Conservation (phyloP, 1,140 invertebrate species). For the Hyphantria cunea region DNA sequence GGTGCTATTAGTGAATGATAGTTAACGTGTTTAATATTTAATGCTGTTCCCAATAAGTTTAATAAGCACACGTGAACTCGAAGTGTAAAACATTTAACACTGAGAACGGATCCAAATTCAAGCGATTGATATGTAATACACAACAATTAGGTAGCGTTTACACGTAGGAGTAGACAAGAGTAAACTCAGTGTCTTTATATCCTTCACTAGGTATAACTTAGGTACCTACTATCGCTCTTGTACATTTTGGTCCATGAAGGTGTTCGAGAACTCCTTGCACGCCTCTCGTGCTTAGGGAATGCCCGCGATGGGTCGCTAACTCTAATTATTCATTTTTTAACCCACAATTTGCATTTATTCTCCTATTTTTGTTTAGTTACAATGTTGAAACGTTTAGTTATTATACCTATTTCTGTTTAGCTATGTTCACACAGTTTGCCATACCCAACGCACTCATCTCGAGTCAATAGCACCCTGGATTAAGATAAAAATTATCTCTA, state of each 20-base stretch:
- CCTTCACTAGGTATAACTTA: conserved; percentile 33
- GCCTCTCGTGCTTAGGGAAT: conserved; percentile 1
- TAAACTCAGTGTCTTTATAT: conserved; percentile 12
- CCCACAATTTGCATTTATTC: too few species aligned
- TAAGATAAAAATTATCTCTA: conserved; percentile 25
- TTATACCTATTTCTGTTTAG: too few species aligned
- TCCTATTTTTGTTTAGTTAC: neutral
- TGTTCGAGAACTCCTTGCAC: conserved; percentile 22
- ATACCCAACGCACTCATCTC: neutral
- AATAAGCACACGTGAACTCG: conserved; percentile 18
- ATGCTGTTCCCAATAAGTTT: conserved; percentile 10
- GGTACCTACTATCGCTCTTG: conserved; percentile 36
- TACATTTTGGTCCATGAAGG: conserved; percentile 47
- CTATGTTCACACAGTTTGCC: too few species aligned
- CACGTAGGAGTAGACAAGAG: conserved; percentile 26
- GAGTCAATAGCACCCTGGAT: conserved; percentile 45
- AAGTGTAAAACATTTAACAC: conserved; percentile 5
- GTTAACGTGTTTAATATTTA: conserved; percentile 20
- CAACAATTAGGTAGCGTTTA: conserved; percentile 44
- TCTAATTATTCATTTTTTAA: neutral
- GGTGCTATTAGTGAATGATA: conserved; percentile 53
- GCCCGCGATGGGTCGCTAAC: neutral
- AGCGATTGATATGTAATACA: conserved; percentile 63
- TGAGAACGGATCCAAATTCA: conserved; percentile 29
- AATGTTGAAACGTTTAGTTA: neutral